A percentile compares a stretch with the other conserved stretches of the same genome.
phyloP scores from a whole-genome alignment of 2,113 vertebrate species.

The Aptenodytes forsteri region DNA sequence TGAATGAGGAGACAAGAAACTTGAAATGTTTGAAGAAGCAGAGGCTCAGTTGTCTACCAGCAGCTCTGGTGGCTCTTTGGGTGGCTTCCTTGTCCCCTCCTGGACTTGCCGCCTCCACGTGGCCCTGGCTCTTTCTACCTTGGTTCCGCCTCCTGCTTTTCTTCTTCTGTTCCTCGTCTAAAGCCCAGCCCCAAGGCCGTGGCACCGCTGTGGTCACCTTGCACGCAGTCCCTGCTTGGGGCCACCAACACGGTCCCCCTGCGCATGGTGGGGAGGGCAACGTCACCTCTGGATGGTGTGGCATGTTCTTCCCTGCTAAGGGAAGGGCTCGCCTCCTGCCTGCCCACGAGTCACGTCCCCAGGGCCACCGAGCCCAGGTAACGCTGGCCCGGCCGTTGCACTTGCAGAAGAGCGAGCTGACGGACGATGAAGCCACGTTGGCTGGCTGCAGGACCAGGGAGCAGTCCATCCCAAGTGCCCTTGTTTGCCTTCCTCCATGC shows the following conservation, averaged over 20 bases:
- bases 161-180: neutral
- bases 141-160: neutral
- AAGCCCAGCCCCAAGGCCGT: rapidly evolving
- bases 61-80: neutral
- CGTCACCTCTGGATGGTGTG: neutral
- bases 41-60: neutral
- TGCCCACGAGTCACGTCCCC: rapidly evolving
- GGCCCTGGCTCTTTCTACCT: neutral
- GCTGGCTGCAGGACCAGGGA: neutral
- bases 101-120: neutral
- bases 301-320: neutral
- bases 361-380: neutral
- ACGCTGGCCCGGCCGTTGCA: too few species aligned
- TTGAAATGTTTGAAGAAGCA: neutral
- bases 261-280: rapidly evolving
- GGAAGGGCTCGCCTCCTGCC: neutral
- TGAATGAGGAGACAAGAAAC: neutral
- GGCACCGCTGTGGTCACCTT: neutral
- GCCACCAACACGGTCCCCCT: rapidly evolving
- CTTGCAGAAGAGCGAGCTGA: neutral
- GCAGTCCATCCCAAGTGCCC: neutral
- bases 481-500: neutral
- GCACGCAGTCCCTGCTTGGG: rapidly evolving
- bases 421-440: neutral
- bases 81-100: neutral